Conservation (phyloP, 2,797 vertebrate species). For the Triplophysa bombifrons region DNA sequence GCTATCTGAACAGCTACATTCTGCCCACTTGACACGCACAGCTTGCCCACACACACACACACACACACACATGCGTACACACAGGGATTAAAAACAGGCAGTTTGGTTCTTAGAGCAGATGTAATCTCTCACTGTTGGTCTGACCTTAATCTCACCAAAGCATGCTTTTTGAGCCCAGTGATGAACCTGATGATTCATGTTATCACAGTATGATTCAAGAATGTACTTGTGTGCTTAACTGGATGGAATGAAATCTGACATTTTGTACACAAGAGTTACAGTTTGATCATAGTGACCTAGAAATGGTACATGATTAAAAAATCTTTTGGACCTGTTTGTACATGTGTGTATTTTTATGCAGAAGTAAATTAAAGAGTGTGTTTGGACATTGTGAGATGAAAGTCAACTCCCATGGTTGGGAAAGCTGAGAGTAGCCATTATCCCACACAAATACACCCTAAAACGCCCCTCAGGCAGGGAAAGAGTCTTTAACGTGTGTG, state of each 20-base stretch:
- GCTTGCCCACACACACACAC: background rate
- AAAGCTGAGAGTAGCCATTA: background rate
- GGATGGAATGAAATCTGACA: background rate
- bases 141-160: slow-evolving; percentile 58
- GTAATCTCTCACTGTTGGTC: slow-evolving; percentile 54
- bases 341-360: background rate
- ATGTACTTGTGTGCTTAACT: background rate
- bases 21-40: background rate
- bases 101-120: slow-evolving; percentile 44
- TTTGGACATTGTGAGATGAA: background rate
- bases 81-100: slow-evolving; percentile 14
- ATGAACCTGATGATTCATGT: background rate
- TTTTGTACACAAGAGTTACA: background rate
- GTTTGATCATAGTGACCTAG: background rate
- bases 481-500: slow-evolving; percentile 33
- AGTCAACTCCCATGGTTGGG: background rate
- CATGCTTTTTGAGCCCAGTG: slow-evolving; percentile 50
- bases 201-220: background rate
- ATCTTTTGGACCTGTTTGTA: background rate
- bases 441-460: slow-evolving; percentile 13
- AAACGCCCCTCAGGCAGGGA: background rate
- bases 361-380: slow-evolving; percentile 2
- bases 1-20: slow-evolving; percentile 13
- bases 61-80: slow-evolving; percentile 11
- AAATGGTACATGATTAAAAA: background rate